phyloP scores from a whole-genome alignment of 2,113 vertebrate species.

The Heloderma charlesbogerti region DNA sequence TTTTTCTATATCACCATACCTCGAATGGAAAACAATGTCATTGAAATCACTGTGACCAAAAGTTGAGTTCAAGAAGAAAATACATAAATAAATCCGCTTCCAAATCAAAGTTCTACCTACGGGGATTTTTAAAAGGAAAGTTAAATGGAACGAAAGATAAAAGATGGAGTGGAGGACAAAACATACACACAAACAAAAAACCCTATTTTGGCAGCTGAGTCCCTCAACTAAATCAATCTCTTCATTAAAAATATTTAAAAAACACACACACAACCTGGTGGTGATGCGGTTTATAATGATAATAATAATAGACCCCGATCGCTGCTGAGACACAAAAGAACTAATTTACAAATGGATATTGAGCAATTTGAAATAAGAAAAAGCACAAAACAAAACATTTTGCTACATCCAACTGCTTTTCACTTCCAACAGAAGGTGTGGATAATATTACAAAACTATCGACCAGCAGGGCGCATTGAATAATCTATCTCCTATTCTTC shows the following conservation, averaged over 20 bases:
- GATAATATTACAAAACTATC: conserved; percentile 88
- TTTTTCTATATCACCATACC: background rate
- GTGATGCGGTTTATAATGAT: too few species aligned
- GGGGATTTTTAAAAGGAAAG: background rate
- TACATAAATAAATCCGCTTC: background rate
- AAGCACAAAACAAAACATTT: conserved; percentile 72
- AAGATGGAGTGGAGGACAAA: too few species aligned
- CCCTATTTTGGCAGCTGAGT: too few species aligned
- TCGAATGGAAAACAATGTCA: background rate
- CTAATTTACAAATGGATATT: conserved; percentile 71
- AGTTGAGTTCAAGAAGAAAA: background rate
- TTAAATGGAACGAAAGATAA: too few species aligned
- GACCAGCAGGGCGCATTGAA: conserved; percentile 88
- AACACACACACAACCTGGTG: too few species aligned
- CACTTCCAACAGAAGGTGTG: conserved; percentile 79
- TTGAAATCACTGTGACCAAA: too few species aligned
- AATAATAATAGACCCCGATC: background rate
- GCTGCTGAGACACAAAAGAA: conserved; percentile 32
- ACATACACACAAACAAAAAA: too few species aligned
- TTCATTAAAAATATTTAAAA: too few species aligned
- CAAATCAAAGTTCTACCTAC: background rate
- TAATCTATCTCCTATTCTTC: conserved; percentile 88
- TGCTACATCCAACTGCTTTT: conserved; percentile 78
- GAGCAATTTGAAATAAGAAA: conserved; percentile 54
- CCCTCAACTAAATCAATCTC: background rate